Percentiles rank a stretch among this genome's conserved stretches.
Evolutionary conservation across 2,113 vertebrate species (phyloP).

Genomic region (Megaceryle torquata): DNA sequence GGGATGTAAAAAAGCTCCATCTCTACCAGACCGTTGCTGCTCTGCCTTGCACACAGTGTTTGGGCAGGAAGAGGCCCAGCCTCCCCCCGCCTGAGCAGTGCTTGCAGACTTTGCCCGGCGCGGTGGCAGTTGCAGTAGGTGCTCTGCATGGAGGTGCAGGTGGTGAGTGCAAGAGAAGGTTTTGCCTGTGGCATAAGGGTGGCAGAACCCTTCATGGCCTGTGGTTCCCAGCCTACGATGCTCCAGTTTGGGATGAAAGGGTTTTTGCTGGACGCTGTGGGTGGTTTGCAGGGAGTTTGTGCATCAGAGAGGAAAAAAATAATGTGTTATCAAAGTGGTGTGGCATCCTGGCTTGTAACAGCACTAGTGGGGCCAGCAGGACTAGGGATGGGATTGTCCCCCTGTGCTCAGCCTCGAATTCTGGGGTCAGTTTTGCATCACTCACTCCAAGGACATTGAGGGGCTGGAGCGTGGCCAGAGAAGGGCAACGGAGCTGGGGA

Average conservation of each 20-base stretch:
- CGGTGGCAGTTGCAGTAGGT: background rate
- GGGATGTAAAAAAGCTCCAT: slow-evolving; percentile 27
- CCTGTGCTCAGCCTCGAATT: background rate
- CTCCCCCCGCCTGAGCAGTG: background rate
- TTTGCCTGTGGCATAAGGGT: background rate
- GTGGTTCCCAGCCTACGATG: fast-evolving
- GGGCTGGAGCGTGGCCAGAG: background rate
- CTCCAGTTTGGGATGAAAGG: background rate
- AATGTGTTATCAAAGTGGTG: background rate
- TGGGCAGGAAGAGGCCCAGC: background rate
- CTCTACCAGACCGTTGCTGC: background rate
- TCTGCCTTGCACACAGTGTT: background rate
- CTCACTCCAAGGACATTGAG: background rate
- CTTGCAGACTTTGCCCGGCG: background rate
- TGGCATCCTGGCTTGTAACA: background rate
- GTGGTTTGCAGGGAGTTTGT: background rate
- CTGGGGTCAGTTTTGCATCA: background rate
- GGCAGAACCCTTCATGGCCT: background rate
- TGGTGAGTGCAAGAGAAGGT: background rate
- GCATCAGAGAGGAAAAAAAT: background rate
- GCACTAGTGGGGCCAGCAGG: background rate
- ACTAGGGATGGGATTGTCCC: background rate
- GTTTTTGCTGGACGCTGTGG: background rate
- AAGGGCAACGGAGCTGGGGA: background rate
- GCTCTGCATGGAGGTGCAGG: background rate